Evolutionary conservation across 2,113 vertebrate species (phyloP).

Genomic region (Saccopteryx leptura): DNA sequence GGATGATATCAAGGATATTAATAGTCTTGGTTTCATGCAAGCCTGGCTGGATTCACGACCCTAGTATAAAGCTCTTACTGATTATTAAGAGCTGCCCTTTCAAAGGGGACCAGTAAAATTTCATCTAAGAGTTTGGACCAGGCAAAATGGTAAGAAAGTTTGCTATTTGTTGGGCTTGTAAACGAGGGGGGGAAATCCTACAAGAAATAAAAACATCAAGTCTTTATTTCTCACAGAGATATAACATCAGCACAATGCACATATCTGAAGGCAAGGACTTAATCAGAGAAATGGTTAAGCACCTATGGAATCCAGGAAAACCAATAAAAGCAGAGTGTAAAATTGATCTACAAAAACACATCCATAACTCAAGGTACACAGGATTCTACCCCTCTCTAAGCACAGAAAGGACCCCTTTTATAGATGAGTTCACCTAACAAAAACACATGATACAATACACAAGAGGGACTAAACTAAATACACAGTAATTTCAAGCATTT

Average conservation of each 20-base stretch:
- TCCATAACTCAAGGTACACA: background rate
- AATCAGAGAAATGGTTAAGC: background rate
- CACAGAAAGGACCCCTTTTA: background rate
- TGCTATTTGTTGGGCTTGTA: background rate
- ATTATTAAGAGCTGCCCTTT: background rate
- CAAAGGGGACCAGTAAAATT: background rate
- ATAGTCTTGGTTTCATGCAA: background rate
- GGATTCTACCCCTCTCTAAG: background rate
- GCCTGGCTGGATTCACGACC: background rate
- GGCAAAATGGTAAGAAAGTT: background rate
- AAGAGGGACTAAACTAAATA: slow-evolving; percentile 20
- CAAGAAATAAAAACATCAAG: slow-evolving; percentile 37
- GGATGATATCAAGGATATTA: background rate
- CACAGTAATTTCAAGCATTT: background rate
- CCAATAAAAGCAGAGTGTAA: background rate
- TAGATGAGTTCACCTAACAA: background rate
- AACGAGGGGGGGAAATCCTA: background rate
- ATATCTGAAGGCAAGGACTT: background rate
- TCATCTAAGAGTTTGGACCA: background rate
- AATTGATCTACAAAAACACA: background rate
- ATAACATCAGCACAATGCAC: background rate
- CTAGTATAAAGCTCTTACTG: background rate
- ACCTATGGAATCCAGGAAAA: background rate
- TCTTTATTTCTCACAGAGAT: slow-evolving; percentile 19
- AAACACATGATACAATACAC: slow-evolving; percentile 31